These are phyloP conservation scores for Lordiphosa mommai DNA, from an alignment of 1,140 invertebrate species.

Conservation along the genomic window DNA sequence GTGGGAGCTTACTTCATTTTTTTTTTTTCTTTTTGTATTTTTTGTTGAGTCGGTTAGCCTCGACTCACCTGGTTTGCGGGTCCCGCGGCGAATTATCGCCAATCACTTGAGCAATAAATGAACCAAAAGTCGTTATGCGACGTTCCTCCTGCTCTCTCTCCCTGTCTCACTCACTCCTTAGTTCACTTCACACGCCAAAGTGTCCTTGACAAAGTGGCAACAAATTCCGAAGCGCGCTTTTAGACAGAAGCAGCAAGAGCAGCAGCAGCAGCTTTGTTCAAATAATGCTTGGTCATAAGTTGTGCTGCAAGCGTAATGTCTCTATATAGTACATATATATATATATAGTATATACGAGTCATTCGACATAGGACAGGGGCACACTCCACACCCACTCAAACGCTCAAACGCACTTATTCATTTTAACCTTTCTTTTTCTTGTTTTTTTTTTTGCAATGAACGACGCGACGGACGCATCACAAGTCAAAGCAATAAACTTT, in stretches of 20 bases:
- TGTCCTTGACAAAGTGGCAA: constrained; percentile 43
- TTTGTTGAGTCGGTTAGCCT: not conserved
- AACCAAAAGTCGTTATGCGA: constrained; percentile 51
- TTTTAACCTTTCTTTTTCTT: constrained; percentile 19
- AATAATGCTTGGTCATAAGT: constrained; percentile 46
- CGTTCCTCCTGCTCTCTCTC: not conserved
- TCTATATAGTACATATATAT: not conserved
- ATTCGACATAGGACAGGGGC: not conserved
- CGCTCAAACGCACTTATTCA: constrained; percentile 42
- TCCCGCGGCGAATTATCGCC: constrained; percentile 50
- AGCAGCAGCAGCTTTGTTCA: constrained; percentile 1
- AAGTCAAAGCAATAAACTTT: constrained; percentile 53
- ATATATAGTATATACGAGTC: not conserved
- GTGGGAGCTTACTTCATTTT: no score
- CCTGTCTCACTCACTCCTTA: no score
- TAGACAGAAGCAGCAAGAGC: constrained; percentile 10
- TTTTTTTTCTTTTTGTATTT: not conserved
- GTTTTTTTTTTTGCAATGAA: constrained; percentile 13
- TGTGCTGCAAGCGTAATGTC: constrained; percentile 24
- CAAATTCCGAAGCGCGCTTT: constrained; percentile 31
- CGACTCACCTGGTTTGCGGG: constrained; percentile 13
- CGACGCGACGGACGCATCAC: constrained; percentile 29
- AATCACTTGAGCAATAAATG: constrained; percentile 57
- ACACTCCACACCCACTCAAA: not conserved
- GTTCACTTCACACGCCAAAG: not conserved